These are phyloP conservation scores for Calvadosia cruxmelitensis DNA, from an alignment of 30 jellyfish, hydroid and myxozoan genomes.

Conservation along the genomic window DNA sequence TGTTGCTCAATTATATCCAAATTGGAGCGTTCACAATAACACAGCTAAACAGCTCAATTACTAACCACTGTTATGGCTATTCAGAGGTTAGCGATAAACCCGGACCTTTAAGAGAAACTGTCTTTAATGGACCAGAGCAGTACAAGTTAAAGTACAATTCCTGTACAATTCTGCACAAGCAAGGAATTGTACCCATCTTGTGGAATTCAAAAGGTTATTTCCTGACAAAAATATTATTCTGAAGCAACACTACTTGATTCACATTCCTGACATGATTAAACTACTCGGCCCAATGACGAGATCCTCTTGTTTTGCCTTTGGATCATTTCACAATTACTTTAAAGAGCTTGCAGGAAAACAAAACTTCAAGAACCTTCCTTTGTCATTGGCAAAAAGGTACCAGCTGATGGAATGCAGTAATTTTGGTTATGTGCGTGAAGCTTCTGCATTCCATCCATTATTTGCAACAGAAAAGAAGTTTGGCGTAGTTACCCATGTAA, in stretches of 20 bases:
- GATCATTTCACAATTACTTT: conserved; percentile 21
- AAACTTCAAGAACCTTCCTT: conserved; percentile 19
- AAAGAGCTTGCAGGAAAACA: conserved; percentile 20
- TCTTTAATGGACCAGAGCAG: background rate
- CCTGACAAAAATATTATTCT: conserved; percentile 24
- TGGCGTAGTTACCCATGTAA: conserved; percentile 21
- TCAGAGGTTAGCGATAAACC: conserved; percentile 1
- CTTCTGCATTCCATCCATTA: conserved; percentile 16
- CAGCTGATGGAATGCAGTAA: conserved; percentile 27
- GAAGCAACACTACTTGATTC: conserved; percentile 34
- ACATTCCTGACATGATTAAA: conserved; percentile 14
- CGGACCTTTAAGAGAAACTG: background rate
- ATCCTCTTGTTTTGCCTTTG: conserved; percentile 34
- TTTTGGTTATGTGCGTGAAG: conserved; percentile 15
- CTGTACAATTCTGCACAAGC: background rate
- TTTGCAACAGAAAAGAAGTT: conserved; percentile 18
- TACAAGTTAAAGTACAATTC: background rate
- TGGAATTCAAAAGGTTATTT: conserved; percentile 7
- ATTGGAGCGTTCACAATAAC: background rate
- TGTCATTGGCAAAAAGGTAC: conserved; percentile 25
- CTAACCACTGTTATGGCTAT: background rate
- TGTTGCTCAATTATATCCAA: background rate
- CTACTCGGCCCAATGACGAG: conserved; percentile 29
- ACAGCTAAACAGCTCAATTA: background rate
- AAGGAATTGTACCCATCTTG: conserved; percentile 4